Conservation (phyloP, 2,113 vertebrate species). For the Macrotis lagotis region DNA sequence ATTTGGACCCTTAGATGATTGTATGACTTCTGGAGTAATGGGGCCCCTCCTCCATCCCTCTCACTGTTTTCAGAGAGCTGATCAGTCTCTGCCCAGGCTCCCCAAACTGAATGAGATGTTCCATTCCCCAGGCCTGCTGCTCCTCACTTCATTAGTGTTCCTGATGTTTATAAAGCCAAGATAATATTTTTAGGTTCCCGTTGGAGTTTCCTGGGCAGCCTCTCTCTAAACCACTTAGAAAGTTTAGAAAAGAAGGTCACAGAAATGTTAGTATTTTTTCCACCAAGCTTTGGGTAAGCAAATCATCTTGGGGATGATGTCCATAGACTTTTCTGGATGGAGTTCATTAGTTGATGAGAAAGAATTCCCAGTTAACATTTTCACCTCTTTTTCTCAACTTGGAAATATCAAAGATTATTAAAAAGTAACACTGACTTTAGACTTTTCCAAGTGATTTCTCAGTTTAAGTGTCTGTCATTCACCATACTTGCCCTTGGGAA, state of each 20-base stretch:
- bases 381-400: constrained; percentile 21
- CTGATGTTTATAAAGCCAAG: constrained; percentile 87
- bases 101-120: constrained; percentile 58
- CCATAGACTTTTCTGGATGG: constrained; percentile 6
- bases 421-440: not conserved
- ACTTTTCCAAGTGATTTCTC: constrained; percentile 18
- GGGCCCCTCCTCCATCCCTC: constrained; percentile 27
- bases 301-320: constrained; percentile 56
- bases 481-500: not conserved
- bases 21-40: constrained; percentile 28
- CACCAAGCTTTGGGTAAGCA: constrained; percentile 64
- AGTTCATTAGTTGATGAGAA: constrained; percentile 13
- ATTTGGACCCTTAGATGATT: constrained; percentile 9
- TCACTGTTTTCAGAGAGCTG: constrained; percentile 1
- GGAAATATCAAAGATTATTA: constrained; percentile 13
- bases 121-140: constrained; percentile 59
- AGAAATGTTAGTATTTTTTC: constrained; percentile 81
- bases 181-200: constrained; percentile 88
- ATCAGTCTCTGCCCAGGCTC: constrained; percentile 59
- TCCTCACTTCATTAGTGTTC: constrained; percentile 84
- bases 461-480: not conserved
- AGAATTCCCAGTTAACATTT: not conserved
- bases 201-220: constrained; percentile 85
- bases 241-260: constrained; percentile 87
- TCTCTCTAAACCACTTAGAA: constrained; percentile 86